These are phyloP conservation scores for Drosophila ficusphila DNA, from an alignment of 1,140 invertebrate genomes.

Conservation along the genomic window DNA sequence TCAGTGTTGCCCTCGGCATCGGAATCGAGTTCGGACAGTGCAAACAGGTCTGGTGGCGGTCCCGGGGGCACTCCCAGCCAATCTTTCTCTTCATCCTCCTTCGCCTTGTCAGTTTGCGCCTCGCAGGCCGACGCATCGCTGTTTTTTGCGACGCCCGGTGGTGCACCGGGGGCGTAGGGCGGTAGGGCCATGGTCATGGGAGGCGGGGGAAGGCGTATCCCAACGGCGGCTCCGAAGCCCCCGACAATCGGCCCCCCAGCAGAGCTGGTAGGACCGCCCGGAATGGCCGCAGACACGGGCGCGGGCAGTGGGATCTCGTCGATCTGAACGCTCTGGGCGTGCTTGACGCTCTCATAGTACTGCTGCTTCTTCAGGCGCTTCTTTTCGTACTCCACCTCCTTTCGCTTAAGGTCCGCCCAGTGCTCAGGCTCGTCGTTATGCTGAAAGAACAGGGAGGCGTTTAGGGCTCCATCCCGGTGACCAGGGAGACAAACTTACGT, in stretches of 20 bases:
- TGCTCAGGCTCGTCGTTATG: slow-evolving; percentile 98
- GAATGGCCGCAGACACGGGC: slow-evolving; percentile 84
- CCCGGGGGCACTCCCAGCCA: slow-evolving; percentile 95
- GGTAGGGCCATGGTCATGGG: slow-evolving; percentile 75
- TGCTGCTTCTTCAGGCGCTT: slow-evolving; percentile 93
- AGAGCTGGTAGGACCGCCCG: neutral
- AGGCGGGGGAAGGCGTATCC: slow-evolving; percentile 72
- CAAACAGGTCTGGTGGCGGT: slow-evolving; percentile 90
- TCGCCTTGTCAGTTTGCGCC: slow-evolving; percentile 41
- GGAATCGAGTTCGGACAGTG: slow-evolving; percentile 85
- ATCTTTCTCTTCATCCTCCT: slow-evolving; percentile 84
- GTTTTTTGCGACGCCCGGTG: slow-evolving; percentile 69
- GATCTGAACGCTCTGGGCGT: slow-evolving; percentile 97
- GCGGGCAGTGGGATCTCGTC: slow-evolving; percentile 97
- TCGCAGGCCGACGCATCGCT: slow-evolving; percentile 36
- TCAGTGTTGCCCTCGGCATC: slow-evolving; percentile 85
- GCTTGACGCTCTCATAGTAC: slow-evolving; percentile 97
- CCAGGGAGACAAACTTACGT: slow-evolving; percentile 90
- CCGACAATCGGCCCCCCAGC: neutral
- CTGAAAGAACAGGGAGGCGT: slow-evolving; percentile 85
- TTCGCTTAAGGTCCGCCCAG: slow-evolving; percentile 94
- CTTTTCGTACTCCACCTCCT: slow-evolving; percentile 97
- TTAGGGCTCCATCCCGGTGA: neutral
- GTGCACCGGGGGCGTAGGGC: slow-evolving; percentile 75
- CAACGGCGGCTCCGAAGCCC: slow-evolving; percentile 15